Percentiles rank a stretch among this genome's conserved stretches.
These are phyloP conservation scores for Umimayanthus kanabou DNA, from an alignment of 92 coral and sea anemone species.

Conservation along the genomic window DNA sequence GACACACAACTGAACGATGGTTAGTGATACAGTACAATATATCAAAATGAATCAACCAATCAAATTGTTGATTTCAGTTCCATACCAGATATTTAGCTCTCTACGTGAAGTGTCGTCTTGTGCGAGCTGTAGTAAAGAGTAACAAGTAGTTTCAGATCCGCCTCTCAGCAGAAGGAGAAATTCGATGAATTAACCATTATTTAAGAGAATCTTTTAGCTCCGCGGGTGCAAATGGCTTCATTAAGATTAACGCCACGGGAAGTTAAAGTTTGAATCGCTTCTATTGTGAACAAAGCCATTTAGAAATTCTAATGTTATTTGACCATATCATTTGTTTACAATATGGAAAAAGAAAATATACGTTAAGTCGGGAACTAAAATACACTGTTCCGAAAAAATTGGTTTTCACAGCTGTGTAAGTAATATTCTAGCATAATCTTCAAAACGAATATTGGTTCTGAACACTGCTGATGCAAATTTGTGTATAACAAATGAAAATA, in stretches of 20 bases:
- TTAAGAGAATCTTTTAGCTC: neutral
- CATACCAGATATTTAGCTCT: neutral
- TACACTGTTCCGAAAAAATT: neutral
- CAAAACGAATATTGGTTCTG: neutral
- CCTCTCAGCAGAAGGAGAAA: slow-evolving; percentile 1
- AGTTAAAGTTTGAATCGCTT: neutral
- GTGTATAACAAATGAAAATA: neutral
- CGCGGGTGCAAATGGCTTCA: slow-evolving; percentile 16
- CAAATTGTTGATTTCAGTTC: neutral
- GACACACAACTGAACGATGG: neutral
- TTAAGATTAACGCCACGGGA: neutral
- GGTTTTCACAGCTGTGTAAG: neutral
- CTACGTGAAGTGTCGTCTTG: slow-evolving; percentile 7
- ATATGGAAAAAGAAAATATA: neutral
- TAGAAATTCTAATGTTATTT: neutral
- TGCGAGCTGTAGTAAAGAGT: neutral
- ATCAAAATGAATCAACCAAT: slow-evolving; percentile 1
- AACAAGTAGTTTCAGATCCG: slow-evolving; percentile 17
- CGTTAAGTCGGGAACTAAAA: neutral
- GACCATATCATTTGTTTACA: neutral
- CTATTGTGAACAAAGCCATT: neutral
- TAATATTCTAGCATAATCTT: neutral
- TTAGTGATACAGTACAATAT: neutral
- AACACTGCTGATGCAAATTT: neutral
- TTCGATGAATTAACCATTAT: slow-evolving; percentile 31